These are phyloP conservation scores for Selene dorsalis DNA, from an alignment of 2,797 vertebrate species.

Conservation along the genomic window DNA sequence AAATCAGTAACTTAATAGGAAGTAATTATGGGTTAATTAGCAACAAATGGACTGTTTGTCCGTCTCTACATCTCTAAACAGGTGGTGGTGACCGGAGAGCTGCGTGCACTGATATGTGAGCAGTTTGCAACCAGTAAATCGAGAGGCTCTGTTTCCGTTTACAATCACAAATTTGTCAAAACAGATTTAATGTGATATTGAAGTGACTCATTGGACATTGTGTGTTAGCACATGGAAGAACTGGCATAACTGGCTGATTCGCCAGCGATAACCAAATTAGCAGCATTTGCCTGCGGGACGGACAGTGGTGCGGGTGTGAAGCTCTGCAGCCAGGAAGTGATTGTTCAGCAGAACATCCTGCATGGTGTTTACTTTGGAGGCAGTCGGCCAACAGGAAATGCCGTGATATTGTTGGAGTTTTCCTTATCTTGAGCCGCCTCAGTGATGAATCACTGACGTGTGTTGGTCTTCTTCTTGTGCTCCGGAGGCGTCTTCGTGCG, in stretches of 20 bases:
- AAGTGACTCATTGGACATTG: not conserved
- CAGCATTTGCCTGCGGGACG: conserved; percentile 19
- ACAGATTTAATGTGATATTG: not conserved
- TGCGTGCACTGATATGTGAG: not conserved
- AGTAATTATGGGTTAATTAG: not conserved
- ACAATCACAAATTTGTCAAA: not conserved
- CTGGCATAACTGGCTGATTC: conserved; percentile 7
- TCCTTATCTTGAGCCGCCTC: conserved; percentile 15
- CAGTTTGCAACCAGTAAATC: not conserved
- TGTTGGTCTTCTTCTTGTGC: conserved; percentile 7
- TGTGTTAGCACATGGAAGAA: not conserved
- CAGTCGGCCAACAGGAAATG: conserved; percentile 40
- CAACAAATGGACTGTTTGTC: not conserved
- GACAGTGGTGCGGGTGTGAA: conserved; percentile 22
- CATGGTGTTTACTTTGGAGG: conserved; percentile 43
- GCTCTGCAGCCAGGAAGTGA: conserved; percentile 43
- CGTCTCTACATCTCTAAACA: too few relatives aligned
- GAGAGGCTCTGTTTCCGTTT: not conserved
- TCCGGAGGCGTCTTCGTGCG: not conserved
- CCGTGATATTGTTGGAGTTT: conserved; percentile 41
- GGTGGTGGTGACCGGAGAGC: not conserved
- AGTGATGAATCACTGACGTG: not conserved
- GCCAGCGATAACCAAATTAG: conserved; percentile 6
- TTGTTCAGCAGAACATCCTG: conserved; percentile 53
- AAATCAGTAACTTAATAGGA: not conserved